Base-by-base conservation (phyloP, 2,797 vertebrate genomes). In the Lacerta bilineata region DNA sequence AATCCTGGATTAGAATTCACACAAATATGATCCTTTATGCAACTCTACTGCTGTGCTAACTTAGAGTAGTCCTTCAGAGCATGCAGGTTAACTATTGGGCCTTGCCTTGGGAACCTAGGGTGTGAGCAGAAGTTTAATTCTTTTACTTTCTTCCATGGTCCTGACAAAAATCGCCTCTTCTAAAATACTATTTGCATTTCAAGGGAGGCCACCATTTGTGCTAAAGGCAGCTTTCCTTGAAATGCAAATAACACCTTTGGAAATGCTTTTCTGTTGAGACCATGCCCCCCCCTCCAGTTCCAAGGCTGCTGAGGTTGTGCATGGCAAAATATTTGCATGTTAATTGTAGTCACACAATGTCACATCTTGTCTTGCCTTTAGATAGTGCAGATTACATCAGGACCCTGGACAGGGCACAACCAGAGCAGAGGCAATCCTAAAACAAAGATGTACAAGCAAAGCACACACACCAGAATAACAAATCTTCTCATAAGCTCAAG, bases 331-430 rank as follows among this genome's bases (percentile, higher is more conserved):
- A 75, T 59, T 17, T 75, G 17, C 17, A 61, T 79, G 20, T 27
- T 59, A 84, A 74, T 59, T 74, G 33, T 17, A 61, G 18, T 13
- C 55, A 74, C 15, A 29, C 1, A 55, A 15, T 84, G 39, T 75
- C 72, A 17, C 46, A 39, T 75, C 59, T 84, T 10, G 23, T 36
- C 50, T 83, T 41, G 81, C 82, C 33, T 84, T 59, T 74, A 84
- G 29, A 68, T 50, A n/a, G 20, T 43, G 78, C 41, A 25, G 43
- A 66, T 50, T 85, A 23, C 69, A 39, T 36, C 36, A 61, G 71
- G n/a, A 84, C 43, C 27, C 50, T 84, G 75, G 74, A 69, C 61
- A 68, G 61, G 78, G 61, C 64, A 68, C 41, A 79, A 33, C 20
- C 13, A 61, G 71, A 66, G 55, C 36, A 66, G 25, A 68, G 61